Evolutionary conservation across 1,140 invertebrate genomes (phyloP).

Genomic region (Melanaphis sacchari): DNA sequence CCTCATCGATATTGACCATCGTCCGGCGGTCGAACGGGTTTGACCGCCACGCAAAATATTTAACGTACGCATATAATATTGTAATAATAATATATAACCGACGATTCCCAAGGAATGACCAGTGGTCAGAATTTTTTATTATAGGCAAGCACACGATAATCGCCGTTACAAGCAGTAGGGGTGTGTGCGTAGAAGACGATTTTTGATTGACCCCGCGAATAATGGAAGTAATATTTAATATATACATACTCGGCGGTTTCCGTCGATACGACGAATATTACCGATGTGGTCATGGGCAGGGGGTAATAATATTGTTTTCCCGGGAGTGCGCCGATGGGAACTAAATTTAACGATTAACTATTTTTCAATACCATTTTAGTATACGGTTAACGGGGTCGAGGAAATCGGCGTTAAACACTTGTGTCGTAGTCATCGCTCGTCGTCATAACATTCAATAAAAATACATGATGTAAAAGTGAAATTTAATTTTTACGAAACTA

Average conservation of each 20-base stretch:
- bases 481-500: conserved; percentile 29
- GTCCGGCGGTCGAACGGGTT: conserved; percentile 57
- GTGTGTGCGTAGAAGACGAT: conserved; percentile 20
- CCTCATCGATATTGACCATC: conserved; percentile 56
- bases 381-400: not conserved
- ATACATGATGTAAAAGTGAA: conserved; percentile 25
- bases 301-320: not conserved
- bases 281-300: not conserved
- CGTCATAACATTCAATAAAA: not conserved
- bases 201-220: not conserved
- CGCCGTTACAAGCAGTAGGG: conserved; percentile 8
- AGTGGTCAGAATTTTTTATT: conserved; percentile 36
- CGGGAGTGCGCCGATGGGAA: not conserved
- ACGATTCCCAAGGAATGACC: conserved; percentile 54
- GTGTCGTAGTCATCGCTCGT: not conserved
- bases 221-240: not conserved
- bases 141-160: not conserved
- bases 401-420: not conserved
- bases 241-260: not conserved
- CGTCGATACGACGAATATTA: not conserved
- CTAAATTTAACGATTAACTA: not conserved
- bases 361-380: not conserved
- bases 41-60: conserved; percentile 34
- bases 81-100: conserved; percentile 27
- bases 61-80: not conserved